phyloP scores from a whole-genome alignment of 2,797 vertebrate genomes.

The Nasua narica region DNA sequence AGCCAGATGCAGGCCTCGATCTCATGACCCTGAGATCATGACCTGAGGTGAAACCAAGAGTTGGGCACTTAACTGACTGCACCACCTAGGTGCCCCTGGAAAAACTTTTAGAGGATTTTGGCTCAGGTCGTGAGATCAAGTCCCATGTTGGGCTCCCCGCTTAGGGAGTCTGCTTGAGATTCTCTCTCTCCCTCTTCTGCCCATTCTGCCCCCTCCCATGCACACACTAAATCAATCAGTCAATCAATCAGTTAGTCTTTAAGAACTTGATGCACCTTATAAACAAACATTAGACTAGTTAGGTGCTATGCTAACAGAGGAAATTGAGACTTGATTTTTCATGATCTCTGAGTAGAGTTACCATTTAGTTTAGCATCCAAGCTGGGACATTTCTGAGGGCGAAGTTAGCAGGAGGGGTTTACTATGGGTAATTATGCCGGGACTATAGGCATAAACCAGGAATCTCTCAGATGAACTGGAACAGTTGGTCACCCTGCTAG shows the following conservation, averaged over 20 bases:
- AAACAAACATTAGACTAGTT: not conserved
- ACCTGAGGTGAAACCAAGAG: not conserved
- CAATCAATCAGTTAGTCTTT: not conserved
- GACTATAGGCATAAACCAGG: not conserved
- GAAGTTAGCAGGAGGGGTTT: not conserved
- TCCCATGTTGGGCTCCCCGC: not conserved
- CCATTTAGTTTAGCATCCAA: not conserved
- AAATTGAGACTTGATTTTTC: slow-evolving; percentile 6
- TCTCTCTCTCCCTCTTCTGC: not conserved
- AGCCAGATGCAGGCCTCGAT: not conserved
- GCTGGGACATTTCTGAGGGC: slow-evolving; percentile 1
- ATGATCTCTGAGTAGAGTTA: slow-evolving; percentile 36
- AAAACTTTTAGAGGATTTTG: not conserved
- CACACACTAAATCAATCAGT: not conserved
- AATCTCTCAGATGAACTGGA: not conserved
- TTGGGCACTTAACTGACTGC: not conserved
- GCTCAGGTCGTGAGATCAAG: not conserved
- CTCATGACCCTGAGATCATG: not conserved
- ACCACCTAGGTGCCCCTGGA: not conserved
- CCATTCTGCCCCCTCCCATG: not conserved
- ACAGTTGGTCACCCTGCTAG: not conserved
- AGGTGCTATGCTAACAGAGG: not conserved
- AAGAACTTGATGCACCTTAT: not conserved
- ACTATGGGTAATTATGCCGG: not conserved
- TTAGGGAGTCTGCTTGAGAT: not conserved